Evolutionary conservation across 1,140 invertebrate genomes (phyloP), one percentile per base, ranked within the genome.

Genomic region (Latrodectus geometricus): DNA sequence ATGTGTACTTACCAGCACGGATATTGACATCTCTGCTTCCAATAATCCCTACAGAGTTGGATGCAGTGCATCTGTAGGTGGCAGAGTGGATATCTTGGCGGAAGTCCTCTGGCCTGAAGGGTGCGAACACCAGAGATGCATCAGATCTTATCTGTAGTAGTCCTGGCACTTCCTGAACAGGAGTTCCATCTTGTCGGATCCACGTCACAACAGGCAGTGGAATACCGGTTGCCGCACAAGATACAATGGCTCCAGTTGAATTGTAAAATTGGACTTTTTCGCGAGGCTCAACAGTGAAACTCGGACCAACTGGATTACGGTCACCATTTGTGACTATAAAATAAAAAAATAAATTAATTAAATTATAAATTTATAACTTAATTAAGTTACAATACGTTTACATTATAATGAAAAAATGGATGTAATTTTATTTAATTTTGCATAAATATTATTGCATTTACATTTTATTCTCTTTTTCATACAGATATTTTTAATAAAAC

Each of bases 221-320:
- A 14, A 77, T 72, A 8, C 84, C 83, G 54, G 95, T 94, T 2
- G 97, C 96, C 89, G 96, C 95, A 91, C 97, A 98, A 91, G 97
- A 96, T 69, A 99, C 95, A 88, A 95, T 94, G 83, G 96, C 95
- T 89, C 97, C 97, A 35, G 96, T 97, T 74, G 96, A 97, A 91
- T 98, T 98, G 86, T 96, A 97, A 91, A 98, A 98, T 91, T 97
- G 96, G 75, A 98, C 94, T 89, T 95, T 94, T 91, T 96, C 96
- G 86, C 95, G 95, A n/a, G 96, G 97, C 93, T 97, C 97, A 89
- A 95, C 95, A 76, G 97, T 94, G 91, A 98, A 98, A 77, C 97
- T 95, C 11, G 96, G 83, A 12, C 83, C 83, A n/a, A 85, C 75
- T 9, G 61, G 54, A 20, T 68, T 85, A 35, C 83, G 72, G 17